phyloP scores from a whole-genome alignment of 2,113 vertebrate genomes.

The Entelurus aequoreus region DNA sequence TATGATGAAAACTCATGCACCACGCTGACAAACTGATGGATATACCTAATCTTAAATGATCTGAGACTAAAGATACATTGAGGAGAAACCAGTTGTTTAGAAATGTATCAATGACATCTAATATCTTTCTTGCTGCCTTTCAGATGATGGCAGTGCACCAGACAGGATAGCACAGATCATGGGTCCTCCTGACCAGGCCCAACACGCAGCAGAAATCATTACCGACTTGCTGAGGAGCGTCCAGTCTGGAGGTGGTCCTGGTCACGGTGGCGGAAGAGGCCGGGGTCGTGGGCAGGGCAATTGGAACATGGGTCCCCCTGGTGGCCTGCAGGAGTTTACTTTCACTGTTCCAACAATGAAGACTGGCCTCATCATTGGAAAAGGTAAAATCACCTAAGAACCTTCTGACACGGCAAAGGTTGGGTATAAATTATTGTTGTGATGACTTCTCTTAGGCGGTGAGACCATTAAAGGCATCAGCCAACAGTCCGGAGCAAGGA shows the following conservation, averaged over 20 bases:
- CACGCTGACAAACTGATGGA: conserved; percentile 65
- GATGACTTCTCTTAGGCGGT: conserved; percentile 74
- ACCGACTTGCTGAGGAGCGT: conserved; percentile 95
- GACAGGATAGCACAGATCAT: conserved; percentile 98
- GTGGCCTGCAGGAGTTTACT: conserved; percentile 95
- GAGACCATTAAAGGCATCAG: conserved; percentile 98
- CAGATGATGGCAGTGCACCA: conserved; percentile 94
- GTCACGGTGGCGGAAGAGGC: conserved; percentile 90
- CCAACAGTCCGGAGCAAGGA: conserved; percentile 94
- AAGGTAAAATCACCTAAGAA: conserved; percentile 69
- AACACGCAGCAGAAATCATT: conserved; percentile 95
- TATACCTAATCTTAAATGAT: conserved; percentile 44
- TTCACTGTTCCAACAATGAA: conserved; percentile 98
- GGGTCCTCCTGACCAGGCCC: conserved; percentile 92
- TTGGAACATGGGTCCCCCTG: conserved; percentile 98
- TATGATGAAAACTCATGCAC: conserved; percentile 62
- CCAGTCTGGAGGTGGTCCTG: conserved; percentile 92
- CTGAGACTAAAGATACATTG: conserved; percentile 4
- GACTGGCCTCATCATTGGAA: conserved; percentile 97
- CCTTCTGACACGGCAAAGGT: background rate
- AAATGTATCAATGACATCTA: background rate
- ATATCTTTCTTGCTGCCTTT: background rate
- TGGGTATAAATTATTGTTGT: too few relatives aligned
- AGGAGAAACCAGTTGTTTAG: too few relatives aligned
- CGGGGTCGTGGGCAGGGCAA: conserved; percentile 93